Evolutionary conservation across 2,888 invertebrate species (phyloP).

Genomic region (Acleris sparsana): DNA sequence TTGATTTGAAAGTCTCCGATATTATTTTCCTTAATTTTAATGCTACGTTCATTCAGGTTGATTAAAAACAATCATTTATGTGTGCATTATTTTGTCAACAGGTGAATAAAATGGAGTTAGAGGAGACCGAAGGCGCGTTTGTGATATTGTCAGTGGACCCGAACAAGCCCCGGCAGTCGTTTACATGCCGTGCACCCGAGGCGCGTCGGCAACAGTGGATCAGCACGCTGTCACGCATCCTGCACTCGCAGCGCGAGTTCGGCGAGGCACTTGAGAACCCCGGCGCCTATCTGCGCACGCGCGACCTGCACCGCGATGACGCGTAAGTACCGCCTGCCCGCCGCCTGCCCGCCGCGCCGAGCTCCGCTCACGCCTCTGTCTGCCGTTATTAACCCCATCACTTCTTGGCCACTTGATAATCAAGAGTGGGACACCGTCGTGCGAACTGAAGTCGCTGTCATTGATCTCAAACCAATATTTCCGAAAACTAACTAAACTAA

Average conservation of each 20-base stretch:
- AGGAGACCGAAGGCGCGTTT: constrained; percentile 80
- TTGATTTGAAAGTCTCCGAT: no score
- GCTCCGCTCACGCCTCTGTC: background rate
- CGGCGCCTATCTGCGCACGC: constrained; percentile 78
- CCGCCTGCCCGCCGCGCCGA: constrained; percentile 7
- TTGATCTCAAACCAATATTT: no score
- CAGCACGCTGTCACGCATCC: constrained; percentile 90
- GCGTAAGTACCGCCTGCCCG: constrained; percentile 34
- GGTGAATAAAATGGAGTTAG: constrained; percentile 97
- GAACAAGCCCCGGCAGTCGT: constrained; percentile 88
- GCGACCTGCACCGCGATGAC: constrained; percentile 64
- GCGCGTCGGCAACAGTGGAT: constrained; percentile 93
- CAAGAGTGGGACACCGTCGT: background rate
- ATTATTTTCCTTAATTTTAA: no score
- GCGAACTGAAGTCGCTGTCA: no score
- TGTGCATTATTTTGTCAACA: constrained; percentile 60
- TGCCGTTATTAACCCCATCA: background rate
- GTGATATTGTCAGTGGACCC: constrained; percentile 89
- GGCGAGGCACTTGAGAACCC: constrained; percentile 98
- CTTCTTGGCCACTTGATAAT: constrained; percentile 2
- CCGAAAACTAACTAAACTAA: no score
- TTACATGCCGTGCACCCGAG: constrained; percentile 90
- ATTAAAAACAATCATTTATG: no score
- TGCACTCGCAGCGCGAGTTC: constrained; percentile 97
- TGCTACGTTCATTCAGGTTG: no score